Evolutionary conservation across 2,888 invertebrate genomes (phyloP).

Genomic region (Colletes collaris): DNA sequence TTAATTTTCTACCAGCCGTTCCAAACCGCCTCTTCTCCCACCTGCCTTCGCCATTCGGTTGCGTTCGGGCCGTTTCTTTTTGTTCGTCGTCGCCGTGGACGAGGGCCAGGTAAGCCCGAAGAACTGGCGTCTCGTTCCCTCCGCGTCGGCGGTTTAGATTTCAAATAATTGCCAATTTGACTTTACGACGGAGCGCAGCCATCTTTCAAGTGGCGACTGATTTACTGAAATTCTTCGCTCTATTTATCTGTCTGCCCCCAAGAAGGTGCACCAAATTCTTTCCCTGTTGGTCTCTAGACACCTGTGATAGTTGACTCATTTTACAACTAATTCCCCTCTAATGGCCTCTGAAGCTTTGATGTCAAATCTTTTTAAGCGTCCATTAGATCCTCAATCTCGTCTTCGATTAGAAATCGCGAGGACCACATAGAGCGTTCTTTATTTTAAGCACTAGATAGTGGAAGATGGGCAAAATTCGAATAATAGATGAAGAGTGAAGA

Average conservation of each 20-base stretch:
- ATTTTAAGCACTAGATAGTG: too few species aligned
- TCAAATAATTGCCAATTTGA: conserved; percentile 30
- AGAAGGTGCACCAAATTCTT: neutral
- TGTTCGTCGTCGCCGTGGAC: conserved; percentile 13
- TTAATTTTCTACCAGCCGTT: conserved; percentile 73
- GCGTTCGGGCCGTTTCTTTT: conserved; percentile 29
- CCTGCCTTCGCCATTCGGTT: conserved; percentile 31
- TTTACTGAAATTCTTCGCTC: conserved; percentile 13
- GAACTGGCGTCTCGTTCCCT: conserved; percentile 13
- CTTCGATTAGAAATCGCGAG: too few species aligned
- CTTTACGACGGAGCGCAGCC: conserved; percentile 9
- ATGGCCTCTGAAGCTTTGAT: too few species aligned
- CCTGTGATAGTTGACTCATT: too few species aligned
- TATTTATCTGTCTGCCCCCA: neutral
- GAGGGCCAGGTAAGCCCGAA: conserved; percentile 49
- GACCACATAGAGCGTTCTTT: too few species aligned
- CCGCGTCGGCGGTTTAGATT: conserved; percentile 11
- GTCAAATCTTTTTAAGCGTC: too few species aligned
- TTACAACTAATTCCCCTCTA: too few species aligned
- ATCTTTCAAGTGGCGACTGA: conserved; percentile 22
- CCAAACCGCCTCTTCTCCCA: conserved; percentile 39
- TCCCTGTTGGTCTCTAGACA: neutral
- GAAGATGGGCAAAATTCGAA: too few species aligned
- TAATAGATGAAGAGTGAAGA: too few species aligned
- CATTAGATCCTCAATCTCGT: too few species aligned